Evolutionary conservation across 2,113 vertebrate genomes (phyloP).

Genomic region (Fulica atra): DNA sequence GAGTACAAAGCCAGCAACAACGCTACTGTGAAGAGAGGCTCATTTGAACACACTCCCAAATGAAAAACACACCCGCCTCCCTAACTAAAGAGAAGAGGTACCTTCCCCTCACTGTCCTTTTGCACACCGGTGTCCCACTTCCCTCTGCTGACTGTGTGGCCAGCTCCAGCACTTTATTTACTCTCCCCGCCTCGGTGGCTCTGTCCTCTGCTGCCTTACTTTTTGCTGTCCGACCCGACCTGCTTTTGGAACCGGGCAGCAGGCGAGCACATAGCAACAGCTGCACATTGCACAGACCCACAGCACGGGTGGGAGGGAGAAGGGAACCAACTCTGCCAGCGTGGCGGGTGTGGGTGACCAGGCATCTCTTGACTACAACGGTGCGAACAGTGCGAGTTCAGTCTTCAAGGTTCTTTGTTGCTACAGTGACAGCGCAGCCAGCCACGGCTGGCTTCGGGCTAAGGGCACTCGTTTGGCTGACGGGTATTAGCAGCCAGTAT

Average conservation of each 20-base stretch:
- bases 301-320: neutral
- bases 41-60: neutral
- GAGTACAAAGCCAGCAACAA: neutral
- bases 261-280: neutral
- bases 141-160: neutral
- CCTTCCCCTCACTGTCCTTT: neutral
- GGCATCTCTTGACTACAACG: neutral
- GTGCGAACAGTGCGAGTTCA: slow-evolving; percentile 48
- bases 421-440: slow-evolving; percentile 50
- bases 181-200: neutral
- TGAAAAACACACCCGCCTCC: neutral
- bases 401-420: slow-evolving; percentile 28
- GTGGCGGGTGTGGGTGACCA: neutral
- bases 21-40: slow-evolving; percentile 4
- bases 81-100: neutral
- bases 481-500: slow-evolving; percentile 18
- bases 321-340: neutral
- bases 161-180: neutral
- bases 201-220: neutral
- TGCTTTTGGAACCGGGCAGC: neutral
- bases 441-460: neutral
- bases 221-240: slow-evolving; percentile 6
- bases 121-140: neutral
- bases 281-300: slow-evolving; percentile 20
- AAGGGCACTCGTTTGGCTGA: slow-evolving; percentile 54